Evolutionary conservation across 2,113 vertebrate genomes (phyloP), one percentile per base, ranked within the genome.

Genomic region (Nothobranchius furzeri): DNA sequence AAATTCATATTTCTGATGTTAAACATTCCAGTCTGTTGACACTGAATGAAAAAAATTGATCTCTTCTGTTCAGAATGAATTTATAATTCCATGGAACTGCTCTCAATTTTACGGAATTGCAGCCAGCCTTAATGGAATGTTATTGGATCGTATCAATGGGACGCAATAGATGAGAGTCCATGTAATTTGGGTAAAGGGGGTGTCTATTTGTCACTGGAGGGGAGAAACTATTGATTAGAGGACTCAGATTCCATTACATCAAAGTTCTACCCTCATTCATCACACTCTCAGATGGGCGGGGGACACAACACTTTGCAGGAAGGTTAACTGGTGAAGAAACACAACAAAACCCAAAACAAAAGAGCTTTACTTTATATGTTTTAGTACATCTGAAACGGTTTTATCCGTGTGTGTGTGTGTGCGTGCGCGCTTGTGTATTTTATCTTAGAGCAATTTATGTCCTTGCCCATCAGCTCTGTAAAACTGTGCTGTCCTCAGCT

Each of bases 131-230:
- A 91, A 91, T 88, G 78, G 73, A 88, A 89, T 77, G 81, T 83
- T 88, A 88, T 83, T 90, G 85, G 85, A 90, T 89, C 74, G 82
- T 88, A 88, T 91, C 87, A 88, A 71, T 68, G 72, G 73, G 74
- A 70, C 78, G 83, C 85, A 75, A 88, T 85, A 85, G 86, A 87
- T 85, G 85, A 87, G 79, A 84, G 80, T 78, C 68, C 46, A 24
- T 82, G 83, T 87, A 87, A 90, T 91, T 86, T 85, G 83, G 85
- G 83, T 74, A 77, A 79, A 79, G 82, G 82, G 70, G 74, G 79
- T 88, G 86, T 88, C 88, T 78, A 87, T 93, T 91, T 91, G 80
- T 91, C 88, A 90, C 81, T 90, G 86, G 76, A 90, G 88, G 86
- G 85, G 79, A 89, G 88, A 88, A 86, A 82, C 68, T 90, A 93